phyloP scores from a whole-genome alignment of 2,113 vertebrate genomes.

The Centrocercus urophasianus region DNA sequence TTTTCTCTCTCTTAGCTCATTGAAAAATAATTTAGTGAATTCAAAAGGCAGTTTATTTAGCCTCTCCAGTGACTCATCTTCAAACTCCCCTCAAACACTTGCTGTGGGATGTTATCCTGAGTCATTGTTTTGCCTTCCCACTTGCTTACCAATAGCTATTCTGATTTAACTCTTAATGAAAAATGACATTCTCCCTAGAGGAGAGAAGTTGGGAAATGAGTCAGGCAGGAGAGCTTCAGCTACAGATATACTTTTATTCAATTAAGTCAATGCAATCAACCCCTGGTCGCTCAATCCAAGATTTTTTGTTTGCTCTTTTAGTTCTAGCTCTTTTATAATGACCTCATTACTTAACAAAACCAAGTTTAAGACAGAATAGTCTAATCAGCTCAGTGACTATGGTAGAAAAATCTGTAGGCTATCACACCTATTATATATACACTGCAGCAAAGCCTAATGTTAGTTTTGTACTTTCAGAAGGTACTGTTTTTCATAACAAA shows the following conservation, averaged over 20 bases:
- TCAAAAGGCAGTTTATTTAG: not conserved
- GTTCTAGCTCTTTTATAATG: not conserved
- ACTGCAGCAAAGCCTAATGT: not conserved
- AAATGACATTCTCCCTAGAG: not conserved
- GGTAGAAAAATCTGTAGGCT: not conserved
- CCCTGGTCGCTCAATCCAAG: not conserved
- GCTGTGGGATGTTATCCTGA: conserved; percentile 32
- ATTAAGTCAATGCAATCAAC: not conserved
- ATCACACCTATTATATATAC: not conserved
- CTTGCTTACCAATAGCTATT: conserved; percentile 18
- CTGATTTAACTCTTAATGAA: conserved; percentile 35
- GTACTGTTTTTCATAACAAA: not conserved
- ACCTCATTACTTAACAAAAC: not conserved
- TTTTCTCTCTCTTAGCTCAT: not conserved
- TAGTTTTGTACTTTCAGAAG: not conserved
- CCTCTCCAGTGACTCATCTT: conserved; percentile 38
- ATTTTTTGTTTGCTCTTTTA: not conserved
- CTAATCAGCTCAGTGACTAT: not conserved
- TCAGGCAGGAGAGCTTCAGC: not conserved
- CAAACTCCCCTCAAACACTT: conserved; percentile 1
- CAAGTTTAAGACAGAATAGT: not conserved
- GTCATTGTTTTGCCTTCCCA: conserved; percentile 24
- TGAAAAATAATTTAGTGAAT: not conserved
- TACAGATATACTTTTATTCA: not conserved
- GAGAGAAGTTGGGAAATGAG: not conserved